Percentiles rank a stretch among this genome's conserved stretches.
Conservation (phyloP, 1,140 invertebrate species). For the Drosophila carrolli region DNA sequence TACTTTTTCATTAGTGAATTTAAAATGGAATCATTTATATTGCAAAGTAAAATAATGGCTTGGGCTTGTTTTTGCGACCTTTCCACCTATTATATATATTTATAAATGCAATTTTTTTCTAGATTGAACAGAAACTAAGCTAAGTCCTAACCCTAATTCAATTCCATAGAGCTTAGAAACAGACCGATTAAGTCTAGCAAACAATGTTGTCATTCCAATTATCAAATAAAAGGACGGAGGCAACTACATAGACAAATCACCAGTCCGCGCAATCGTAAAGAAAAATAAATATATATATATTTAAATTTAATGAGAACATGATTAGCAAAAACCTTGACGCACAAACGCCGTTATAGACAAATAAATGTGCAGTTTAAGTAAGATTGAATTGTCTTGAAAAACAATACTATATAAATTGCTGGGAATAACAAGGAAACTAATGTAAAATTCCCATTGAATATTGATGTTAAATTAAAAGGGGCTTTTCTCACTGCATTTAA, state of each 20-base stretch:
- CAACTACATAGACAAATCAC: constrained; percentile 33
- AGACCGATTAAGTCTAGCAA: constrained; percentile 38
- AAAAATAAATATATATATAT: constrained; percentile 19
- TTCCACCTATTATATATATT: too few relatives aligned
- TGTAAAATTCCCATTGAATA: constrained; percentile 13
- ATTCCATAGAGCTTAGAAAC: constrained; percentile 10
- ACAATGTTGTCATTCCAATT: constrained; percentile 43
- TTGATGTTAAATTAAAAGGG: neutral
- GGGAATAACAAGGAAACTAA: constrained; percentile 22
- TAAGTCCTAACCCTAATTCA: neutral
- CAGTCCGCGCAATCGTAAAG: constrained; percentile 41
- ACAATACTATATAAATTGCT: neutral
- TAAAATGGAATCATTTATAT: too few relatives aligned
- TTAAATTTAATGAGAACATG: constrained; percentile 67
- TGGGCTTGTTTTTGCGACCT: too few relatives aligned
- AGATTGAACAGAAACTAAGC: too few relatives aligned
- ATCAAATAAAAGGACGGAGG: constrained; percentile 24
- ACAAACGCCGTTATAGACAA: constrained; percentile 25
- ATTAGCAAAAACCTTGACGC: constrained; percentile 70
- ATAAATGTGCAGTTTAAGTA: constrained; percentile 11
- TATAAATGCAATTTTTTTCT: too few relatives aligned
- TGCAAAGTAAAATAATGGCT: too few relatives aligned
- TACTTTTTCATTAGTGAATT: too few relatives aligned
- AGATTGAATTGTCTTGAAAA: constrained; percentile 2
- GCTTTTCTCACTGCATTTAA: too few relatives aligned